A percentile compares a stretch with the other conserved stretches of the same genome.
Conservation (phyloP, 2,113 vertebrate genomes). For the Phrynosoma blainvillii region DNA sequence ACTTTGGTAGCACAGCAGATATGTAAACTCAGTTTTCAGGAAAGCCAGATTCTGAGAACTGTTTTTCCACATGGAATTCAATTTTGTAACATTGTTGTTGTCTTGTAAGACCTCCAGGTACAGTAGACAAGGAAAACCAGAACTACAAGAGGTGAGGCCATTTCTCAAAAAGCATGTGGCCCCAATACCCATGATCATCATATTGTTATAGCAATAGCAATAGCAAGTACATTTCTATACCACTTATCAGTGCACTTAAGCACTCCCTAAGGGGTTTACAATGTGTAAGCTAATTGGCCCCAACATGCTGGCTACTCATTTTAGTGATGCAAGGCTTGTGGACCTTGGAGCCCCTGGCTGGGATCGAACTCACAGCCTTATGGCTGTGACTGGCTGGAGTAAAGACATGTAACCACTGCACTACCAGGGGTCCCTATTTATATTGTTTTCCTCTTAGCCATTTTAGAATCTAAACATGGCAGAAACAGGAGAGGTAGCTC, state of each 20-base stretch:
- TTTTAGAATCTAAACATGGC: background rate
- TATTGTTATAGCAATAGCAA: too few relatives aligned
- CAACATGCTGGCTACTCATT: too few relatives aligned
- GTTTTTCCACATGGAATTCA: background rate
- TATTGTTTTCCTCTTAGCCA: background rate
- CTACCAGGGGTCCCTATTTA: too few relatives aligned
- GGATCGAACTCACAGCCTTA: too few relatives aligned
- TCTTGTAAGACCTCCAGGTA: background rate
- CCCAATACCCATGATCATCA: background rate
- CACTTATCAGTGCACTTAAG: too few relatives aligned
- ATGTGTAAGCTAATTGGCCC: too few relatives aligned
- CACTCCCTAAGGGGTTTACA: too few relatives aligned
- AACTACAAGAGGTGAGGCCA: background rate
- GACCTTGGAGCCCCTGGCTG: too few relatives aligned
- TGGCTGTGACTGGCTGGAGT: too few relatives aligned
- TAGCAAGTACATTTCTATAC: too few relatives aligned
- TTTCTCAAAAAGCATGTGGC: background rate
- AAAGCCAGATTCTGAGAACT: background rate
- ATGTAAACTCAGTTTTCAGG: background rate
- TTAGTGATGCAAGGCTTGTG: too few relatives aligned
- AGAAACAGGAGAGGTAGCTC: background rate
- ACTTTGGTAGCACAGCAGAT: background rate
- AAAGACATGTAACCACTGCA: too few relatives aligned
- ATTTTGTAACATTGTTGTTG: background rate
- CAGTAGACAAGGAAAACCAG: background rate